A percentile compares a stretch with the other conserved stretches of the same genome.
Evolutionary conservation across 2,113 vertebrate genomes (phyloP).

Genomic region (Mirounga angustirostris): DNA sequence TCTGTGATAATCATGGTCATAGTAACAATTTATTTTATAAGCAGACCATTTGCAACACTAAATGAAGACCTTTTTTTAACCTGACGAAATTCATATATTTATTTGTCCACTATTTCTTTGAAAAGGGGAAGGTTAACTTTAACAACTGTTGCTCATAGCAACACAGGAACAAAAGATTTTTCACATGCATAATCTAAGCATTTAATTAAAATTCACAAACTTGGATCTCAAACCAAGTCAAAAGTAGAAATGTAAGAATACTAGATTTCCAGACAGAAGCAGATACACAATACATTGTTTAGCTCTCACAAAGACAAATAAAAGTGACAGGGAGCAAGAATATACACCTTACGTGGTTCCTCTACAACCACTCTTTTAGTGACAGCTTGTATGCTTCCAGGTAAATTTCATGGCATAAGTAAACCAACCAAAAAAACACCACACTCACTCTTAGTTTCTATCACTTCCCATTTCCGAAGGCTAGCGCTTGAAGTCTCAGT

Average conservation of each 20-base stretch:
- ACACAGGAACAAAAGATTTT: conserved; percentile 77
- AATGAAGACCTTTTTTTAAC: not conserved
- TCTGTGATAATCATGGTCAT: conserved; percentile 27
- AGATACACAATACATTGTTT: not conserved
- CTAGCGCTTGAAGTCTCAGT: not conserved
- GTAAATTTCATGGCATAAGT: not conserved
- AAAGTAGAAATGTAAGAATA: conserved; percentile 38
- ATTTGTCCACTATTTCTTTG: conserved; percentile 62
- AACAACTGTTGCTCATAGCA: conserved; percentile 77
- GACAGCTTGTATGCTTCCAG: not conserved
- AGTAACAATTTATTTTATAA: conserved; percentile 65
- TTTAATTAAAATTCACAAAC: conserved; percentile 76
- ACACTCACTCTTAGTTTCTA: not conserved
- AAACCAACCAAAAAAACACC: not conserved
- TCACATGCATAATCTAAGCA: conserved; percentile 76
- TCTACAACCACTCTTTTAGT: not conserved
- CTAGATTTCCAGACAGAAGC: conserved; percentile 19
- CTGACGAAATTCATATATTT: conserved; percentile 23
- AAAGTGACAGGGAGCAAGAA: not conserved
- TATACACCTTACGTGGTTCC: not conserved
- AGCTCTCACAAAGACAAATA: not conserved
- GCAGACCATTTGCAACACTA: not conserved
- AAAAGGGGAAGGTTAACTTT: conserved; percentile 52
- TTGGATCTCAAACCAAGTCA: conserved; percentile 57
- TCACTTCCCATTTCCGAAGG: not conserved